Conservation (phyloP, 2,113 vertebrate species). For the Axis porcinus region DNA sequence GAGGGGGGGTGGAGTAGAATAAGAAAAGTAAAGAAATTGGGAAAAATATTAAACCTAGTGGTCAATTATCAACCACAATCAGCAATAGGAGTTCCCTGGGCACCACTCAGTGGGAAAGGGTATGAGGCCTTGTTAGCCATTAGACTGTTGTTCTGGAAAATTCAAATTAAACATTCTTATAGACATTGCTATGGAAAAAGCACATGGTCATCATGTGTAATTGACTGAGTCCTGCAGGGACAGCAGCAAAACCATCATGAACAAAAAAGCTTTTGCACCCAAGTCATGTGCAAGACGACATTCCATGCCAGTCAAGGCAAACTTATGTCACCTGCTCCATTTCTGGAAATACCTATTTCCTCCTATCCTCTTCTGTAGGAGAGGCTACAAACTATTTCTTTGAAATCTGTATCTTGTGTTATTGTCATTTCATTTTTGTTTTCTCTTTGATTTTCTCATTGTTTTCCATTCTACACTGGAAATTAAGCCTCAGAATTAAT, state of each 20-base stretch:
- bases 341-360: not conserved
- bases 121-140: not conserved
- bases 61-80: not conserved
- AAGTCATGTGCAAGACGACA: not conserved
- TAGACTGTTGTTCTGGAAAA: not conserved
- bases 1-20: not conserved
- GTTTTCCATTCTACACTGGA: not conserved
- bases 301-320: not conserved
- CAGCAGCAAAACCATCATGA: not conserved
- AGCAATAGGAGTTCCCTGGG: not conserved
- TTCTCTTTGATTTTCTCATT: conserved; percentile 21
- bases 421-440: not conserved
- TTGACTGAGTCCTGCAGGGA: not conserved
- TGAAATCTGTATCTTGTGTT: not conserved
- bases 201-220: not conserved
- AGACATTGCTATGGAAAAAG: not conserved
- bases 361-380: not conserved
- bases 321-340: not conserved
- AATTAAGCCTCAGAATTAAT: conserved; percentile 31
- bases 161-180: not conserved
- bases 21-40: not conserved
- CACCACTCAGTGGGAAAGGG: not conserved
- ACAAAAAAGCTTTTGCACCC: not conserved
- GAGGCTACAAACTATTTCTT: not conserved
- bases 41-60: not conserved